Base-by-base conservation (phyloP, 2,888 invertebrate species). In the Phyllotreta cruciferae region DNA sequence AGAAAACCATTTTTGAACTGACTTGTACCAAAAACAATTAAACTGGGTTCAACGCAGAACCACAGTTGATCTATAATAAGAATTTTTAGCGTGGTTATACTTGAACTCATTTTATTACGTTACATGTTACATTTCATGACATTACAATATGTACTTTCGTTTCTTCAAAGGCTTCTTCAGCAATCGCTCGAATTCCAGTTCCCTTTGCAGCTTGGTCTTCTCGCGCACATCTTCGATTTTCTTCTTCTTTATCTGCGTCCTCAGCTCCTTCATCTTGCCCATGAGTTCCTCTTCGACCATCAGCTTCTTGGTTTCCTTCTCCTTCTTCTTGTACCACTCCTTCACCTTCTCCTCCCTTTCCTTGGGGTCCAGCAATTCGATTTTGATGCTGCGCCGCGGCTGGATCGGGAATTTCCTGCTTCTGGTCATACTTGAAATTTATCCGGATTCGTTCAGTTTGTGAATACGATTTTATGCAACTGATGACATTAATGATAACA, bases 231-330 rank as follows among this genome's bases (percentile, higher is more conserved):
- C 41, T 39, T 39, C n/a, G 41, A 39, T 9, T 39, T 39, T n/a
- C 3, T 39, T 7, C 14, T 10, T 44, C 5, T 47, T 47, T 24
- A 47, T 6, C 11, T 47, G 24, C 9, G 6, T 47, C 34, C 11
- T 34, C 9, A 47, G 24, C 11, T 13, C 9, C 8, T 47, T 47
- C 14, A 34, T 47, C 34, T 14, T 47, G 2, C 8, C 47, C 34
- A 47, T 34, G 5, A 47, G 47, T 47, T 47, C 10, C 6, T 47
- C 47, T 47, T 47, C 47, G 7, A 14, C 47, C 14, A 47, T 34
- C 47, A 47, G 8, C 34, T 13, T 47, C 47, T 9, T 13, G 1
- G 47, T 34, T 24, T 47, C 24, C 10, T 47, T 47, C 11, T 14
- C 14, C 34, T 47, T 47, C n/a, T 8, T 24, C n/a, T 5, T 24